Conservation (phyloP, 1,140 invertebrate genomes). For the Papilio dardanus region DNA sequence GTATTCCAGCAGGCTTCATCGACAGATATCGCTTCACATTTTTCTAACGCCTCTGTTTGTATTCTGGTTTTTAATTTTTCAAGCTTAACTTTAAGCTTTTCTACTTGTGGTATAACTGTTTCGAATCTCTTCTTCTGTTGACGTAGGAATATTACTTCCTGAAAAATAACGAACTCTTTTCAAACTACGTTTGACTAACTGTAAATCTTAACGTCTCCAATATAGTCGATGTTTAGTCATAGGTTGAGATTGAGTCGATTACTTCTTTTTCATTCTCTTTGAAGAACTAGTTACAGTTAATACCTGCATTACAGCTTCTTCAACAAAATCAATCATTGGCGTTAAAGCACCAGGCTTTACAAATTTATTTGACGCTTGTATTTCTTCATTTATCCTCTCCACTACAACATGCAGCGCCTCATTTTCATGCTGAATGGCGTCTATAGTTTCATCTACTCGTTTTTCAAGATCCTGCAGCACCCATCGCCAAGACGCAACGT, state of each 20-base stretch:
- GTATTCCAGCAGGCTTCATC: conserved; percentile 59
- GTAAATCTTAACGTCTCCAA: too few species aligned
- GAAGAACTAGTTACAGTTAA: background rate
- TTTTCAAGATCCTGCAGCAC: conserved; percentile 65
- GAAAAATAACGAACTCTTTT: conserved; percentile 19
- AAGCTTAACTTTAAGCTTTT: conserved; percentile 52
- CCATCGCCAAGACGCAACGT: conserved; percentile 73
- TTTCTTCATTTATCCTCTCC: conserved; percentile 58
- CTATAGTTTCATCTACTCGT: conserved; percentile 60
- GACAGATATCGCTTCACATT: conserved; percentile 57
- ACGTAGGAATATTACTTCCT: conserved; percentile 67
- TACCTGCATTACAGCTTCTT: conserved; percentile 65
- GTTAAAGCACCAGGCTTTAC: conserved; percentile 59
- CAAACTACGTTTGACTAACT: too few species aligned
- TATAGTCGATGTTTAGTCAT: too few species aligned
- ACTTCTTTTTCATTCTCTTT: background rate
- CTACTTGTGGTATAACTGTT: conserved; percentile 55
- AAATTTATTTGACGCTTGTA: conserved; percentile 46
- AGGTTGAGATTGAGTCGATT: background rate
- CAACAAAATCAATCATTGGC: conserved; percentile 61
- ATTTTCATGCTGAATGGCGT: conserved; percentile 59
- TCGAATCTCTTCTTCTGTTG: conserved; percentile 67
- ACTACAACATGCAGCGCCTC: conserved; percentile 63
- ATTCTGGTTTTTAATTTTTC: conserved; percentile 63
- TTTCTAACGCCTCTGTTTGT: conserved; percentile 55